Evolutionary conservation across 92 coral and sea anemone species (phyloP).

Genomic region (Zoanthus sociatus): DNA sequence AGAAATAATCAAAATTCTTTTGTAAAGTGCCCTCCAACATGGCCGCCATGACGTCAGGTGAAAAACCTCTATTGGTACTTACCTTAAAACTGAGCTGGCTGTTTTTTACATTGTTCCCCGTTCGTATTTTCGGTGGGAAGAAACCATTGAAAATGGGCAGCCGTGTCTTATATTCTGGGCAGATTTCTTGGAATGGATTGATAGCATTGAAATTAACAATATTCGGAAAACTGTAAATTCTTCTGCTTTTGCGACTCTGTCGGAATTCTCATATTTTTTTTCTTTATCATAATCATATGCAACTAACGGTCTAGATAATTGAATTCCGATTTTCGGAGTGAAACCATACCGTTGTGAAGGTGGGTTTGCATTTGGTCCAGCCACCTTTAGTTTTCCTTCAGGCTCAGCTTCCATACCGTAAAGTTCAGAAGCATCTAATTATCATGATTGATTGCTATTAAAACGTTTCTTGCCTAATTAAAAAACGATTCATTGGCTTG

Average conservation of each 20-base stretch:
- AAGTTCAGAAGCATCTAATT: not conserved
- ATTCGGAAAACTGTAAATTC: slow-evolving; percentile 81
- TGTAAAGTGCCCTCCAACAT: too few relatives aligned
- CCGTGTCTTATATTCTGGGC: slow-evolving; percentile 72
- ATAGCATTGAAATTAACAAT: slow-evolving; percentile 81
- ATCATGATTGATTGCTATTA: not conserved
- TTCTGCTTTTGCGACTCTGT: slow-evolving; percentile 51
- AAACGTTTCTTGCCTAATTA: not conserved
- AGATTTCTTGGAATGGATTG: slow-evolving; percentile 68
- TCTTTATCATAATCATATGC: slow-evolving; percentile 2
- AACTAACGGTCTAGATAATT: slow-evolving; percentile 2
- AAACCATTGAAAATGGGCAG: slow-evolving; percentile 87
- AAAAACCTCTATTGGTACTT: slow-evolving; percentile 27
- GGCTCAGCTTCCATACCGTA: slow-evolving; percentile 37
- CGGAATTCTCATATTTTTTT: slow-evolving; percentile 36
- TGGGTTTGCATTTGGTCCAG: slow-evolving; percentile 71
- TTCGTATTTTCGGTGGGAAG: slow-evolving; percentile 86
- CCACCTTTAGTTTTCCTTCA: slow-evolving; percentile 64
- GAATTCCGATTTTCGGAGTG: slow-evolving; percentile 27
- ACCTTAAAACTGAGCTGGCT: slow-evolving; percentile 30
- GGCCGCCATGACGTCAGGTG: too few relatives aligned
- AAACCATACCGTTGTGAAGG: slow-evolving; percentile 44
- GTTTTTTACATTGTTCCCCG: slow-evolving; percentile 37
- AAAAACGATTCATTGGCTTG: too few relatives aligned
- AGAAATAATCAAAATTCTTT: too few relatives aligned